These are phyloP conservation scores for Hippocampus barbouri DNA, from an alignment of 2,113 vertebrate genomes.

Conservation along the genomic window DNA sequence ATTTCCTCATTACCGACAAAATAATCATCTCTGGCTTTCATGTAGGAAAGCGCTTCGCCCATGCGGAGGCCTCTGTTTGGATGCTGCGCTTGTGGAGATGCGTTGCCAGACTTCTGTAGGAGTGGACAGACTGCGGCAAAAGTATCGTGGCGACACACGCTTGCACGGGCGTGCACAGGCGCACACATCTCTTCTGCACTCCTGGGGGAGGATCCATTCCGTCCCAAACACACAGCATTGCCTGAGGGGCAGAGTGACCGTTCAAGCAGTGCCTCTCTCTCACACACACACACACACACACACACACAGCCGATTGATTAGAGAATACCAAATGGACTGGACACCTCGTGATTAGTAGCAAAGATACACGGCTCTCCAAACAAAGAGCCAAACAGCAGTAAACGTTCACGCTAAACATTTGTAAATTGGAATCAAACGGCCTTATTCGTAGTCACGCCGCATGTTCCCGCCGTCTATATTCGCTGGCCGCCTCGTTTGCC, in stretches of 20 bases:
- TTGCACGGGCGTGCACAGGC: conserved; percentile 34
- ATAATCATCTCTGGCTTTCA: neutral
- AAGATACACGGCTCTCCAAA: conserved; percentile 26
- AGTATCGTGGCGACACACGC: conserved; percentile 51
- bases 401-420: conserved; percentile 8
- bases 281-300: conserved; percentile 26
- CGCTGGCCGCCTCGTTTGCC: conserved; percentile 15
- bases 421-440: neutral
- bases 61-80: conserved; percentile 9
- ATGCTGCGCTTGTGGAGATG: neutral
- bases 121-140: conserved; percentile 62
- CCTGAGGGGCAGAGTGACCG: conserved; percentile 74
- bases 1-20: neutral
- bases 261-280: conserved; percentile 60
- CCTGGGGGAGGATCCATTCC: conserved; percentile 72
- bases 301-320: conserved; percentile 56
- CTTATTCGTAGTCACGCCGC: conserved; percentile 13
- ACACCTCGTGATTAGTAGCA: conserved; percentile 57
- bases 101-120: conserved; percentile 22
- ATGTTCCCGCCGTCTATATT: conserved; percentile 8
- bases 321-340: conserved; percentile 52
- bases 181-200: conserved; percentile 50
- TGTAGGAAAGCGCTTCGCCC: neutral
- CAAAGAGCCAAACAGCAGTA: conserved; percentile 31
- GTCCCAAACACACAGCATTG: conserved; percentile 67